Evolutionary conservation across 1,140 invertebrate species (phyloP), one percentile per base, ranked within the genome.

Genomic region (Battus philenor): DNA sequence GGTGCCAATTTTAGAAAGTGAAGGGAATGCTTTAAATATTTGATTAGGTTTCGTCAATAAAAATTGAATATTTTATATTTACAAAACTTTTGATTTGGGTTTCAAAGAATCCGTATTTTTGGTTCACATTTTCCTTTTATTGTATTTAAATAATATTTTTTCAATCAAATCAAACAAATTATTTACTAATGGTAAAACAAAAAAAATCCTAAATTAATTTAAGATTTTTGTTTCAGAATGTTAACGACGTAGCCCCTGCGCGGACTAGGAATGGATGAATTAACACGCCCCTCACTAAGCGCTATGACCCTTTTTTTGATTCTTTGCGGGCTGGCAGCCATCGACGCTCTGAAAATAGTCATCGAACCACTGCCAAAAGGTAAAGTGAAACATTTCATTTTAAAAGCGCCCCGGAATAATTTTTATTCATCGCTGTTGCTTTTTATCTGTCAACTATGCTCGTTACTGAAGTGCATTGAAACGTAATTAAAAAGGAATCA

Each of bases 281-380:
- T 68, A 39, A 47, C 43, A 53, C 56, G 49, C 33, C 47, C 47
- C 27, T 36, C 49, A 12, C 50, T 49, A 17, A 53, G 50, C 55
- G 44, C 54, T 30, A 77, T 81, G 70, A 59, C 60, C 48, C 51
- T 77, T 30, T 48, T 80, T 9, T 82, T 70, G 76, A 59, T 82
- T 27, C 51, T 80, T 20, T 51, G 58, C 7, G 63, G 66, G 29
- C 52, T 82, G 12, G 44, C 63, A 11, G 64, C 69, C 3, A 71
- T 72, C 7, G 58, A 62, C 31, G 76, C 72, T 27, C 67, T 85
- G 12, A 85, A 85, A 59, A 62, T 85, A 15, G 75, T 81, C 34
- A 85, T 85, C 59, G 81, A 85, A 62, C 81, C 81, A 17, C 62
- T 85, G 1, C 80, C 80, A 9, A 84, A 84, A 82, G 80, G 80